Evolutionary conservation across 2,113 vertebrate genomes (phyloP), one percentile per base, ranked within the genome.

Genomic region (Gambusia affinis): DNA sequence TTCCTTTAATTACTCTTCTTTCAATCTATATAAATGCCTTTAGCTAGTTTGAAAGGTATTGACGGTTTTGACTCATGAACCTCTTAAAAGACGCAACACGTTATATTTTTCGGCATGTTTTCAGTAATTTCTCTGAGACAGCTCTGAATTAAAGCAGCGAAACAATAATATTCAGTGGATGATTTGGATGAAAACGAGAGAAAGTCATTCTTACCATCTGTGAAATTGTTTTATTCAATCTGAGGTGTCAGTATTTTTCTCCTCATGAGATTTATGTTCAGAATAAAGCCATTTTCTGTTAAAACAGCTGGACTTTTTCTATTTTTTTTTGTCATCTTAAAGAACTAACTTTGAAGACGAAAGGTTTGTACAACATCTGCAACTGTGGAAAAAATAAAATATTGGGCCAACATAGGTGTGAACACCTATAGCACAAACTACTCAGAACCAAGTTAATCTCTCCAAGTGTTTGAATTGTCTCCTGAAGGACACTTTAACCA

Each of bases 401-500:
- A 78, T 51, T 2, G 0, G 12, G 37, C 62, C 64, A 73, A 77
- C 35, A 82, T 60, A 76, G 77, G 81, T 86, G 78, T 30, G 67
- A 80, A 77, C 54, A 67, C 75, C 64, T 47, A 47, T 47, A 77
- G 65, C 28, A 44, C 80, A 70, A 62, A 80, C 30, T 72, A 44
- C 31, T 73, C 24, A 0, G 37, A 60, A 67, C 54, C n/a, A 44
- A 79, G 17, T 35, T 10, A 64, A 78, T 60, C 64, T 74, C 60
- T 39, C 51, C 11, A 62, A 70, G 69, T 27, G 72, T 61, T 79
- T 61, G 67, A 85, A 73, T 29, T 76, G 75, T 64, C 76, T 84
- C 70, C 79, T 88, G 76, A 88, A 82, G 86, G 87, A 92, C 71
- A 64, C 74, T 87, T 82, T 89, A 91, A 92, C 83, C 83, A 89